Base-by-base conservation (phyloP, 1,140 invertebrate species). In the Ericerus pela region DNA sequence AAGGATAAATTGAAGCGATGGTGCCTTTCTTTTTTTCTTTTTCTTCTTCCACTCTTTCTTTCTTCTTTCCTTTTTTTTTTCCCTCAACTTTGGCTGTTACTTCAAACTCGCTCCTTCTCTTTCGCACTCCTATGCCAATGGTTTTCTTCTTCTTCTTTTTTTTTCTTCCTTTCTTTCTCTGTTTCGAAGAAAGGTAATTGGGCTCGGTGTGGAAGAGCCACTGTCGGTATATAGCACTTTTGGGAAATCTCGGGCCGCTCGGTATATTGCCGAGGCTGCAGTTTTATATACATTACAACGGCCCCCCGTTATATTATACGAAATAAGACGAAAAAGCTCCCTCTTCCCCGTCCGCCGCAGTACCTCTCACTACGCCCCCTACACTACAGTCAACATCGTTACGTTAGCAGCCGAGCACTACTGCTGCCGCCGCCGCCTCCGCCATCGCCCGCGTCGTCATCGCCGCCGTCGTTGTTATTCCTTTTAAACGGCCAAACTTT, bases 271-370 rank as follows among this genome's bases (percentile, higher is more conserved):
- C 41, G 41, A 47, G 41, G 41, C 41, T 47, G 41, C 41, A 47
- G 41, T 47, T 47, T 47, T 47, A 47, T 47, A 47, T 47, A 47
- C 41, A 47, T 47, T 47, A 47, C 41, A 47, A 47, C 41, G 41
- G 41, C 41, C 41, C n/a, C n/a, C 41, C 41, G 41, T 47, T 47
- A 47, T 24, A 47, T 47, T 47, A 47, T 47, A 47, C 41, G 41
- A 47, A 47, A 14, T 2, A 47, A 47, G 41, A 47, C 41, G 41
- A 47, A 24, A 47, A 47, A n/a, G n/a, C 41, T 24, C 10, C 41
- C 20, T 24, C 41, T 4, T 5, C 4, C 36, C 14, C 36, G 36
- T n/a, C 14, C 36, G 4, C 36, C 36, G n/a, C n/a, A n/a, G n/a
- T n/a, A 38, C 20, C 36, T 3, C 5, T 18, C 30, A 33, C 8